Evolutionary conservation across 2,888 invertebrate species (phyloP).

Genomic region (Lymantria dispar): DNA sequence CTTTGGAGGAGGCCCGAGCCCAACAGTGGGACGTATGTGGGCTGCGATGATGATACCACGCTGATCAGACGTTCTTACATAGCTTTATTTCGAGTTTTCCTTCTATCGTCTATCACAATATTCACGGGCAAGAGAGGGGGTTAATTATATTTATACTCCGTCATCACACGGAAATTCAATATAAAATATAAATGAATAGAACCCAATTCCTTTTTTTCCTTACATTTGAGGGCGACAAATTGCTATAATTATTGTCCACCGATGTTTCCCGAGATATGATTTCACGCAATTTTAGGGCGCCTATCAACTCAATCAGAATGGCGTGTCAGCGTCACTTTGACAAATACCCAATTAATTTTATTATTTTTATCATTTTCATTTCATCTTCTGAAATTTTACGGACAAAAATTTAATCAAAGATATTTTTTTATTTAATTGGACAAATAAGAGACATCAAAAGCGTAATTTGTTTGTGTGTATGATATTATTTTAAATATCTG

Average conservation of each 20-base stretch:
- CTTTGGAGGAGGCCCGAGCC: too few species aligned
- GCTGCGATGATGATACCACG: too few species aligned
- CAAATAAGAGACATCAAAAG: neutral
- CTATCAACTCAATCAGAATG: conserved; percentile 54
- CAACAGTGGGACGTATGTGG: too few species aligned
- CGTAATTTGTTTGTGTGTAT: neutral
- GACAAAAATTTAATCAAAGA: conserved; percentile 4
- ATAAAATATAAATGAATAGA: conserved; percentile 26
- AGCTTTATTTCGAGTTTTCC: too few species aligned
- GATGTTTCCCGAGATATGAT: conserved; percentile 47
- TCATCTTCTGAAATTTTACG: conserved; percentile 20
- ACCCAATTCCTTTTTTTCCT: conserved; percentile 23
- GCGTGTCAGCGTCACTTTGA: conserved; percentile 56
- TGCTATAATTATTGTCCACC: conserved; percentile 64
- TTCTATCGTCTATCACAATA: too few species aligned
- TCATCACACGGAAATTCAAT: conserved; percentile 9
- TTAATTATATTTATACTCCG: too few species aligned
- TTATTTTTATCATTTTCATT: conserved; percentile 38
- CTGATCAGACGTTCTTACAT: too few species aligned
- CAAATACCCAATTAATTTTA: conserved; percentile 62
- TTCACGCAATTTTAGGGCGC: conserved; percentile 54
- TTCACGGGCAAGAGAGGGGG: too few species aligned
- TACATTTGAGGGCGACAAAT: conserved; percentile 56
- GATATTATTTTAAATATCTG: too few species aligned
- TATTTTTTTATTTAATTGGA: neutral